Evolutionary conservation across 2,888 invertebrate genomes (phyloP), one percentile per base, ranked within the genome.

Genomic region (Eremobia ochroleuca): DNA sequence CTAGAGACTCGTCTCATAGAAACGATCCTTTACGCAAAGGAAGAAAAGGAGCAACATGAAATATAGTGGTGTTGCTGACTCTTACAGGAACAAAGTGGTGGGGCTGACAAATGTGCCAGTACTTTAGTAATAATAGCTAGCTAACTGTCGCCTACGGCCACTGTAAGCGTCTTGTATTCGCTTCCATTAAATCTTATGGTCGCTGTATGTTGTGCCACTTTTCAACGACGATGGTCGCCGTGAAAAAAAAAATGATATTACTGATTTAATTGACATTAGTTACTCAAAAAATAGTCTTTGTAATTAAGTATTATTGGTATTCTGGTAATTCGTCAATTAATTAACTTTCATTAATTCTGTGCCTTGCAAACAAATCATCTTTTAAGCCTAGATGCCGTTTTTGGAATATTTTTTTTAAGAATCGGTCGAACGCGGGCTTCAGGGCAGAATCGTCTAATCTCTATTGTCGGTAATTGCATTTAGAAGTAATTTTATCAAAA

Each of bases 61-160:
- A 86, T 75, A 84, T 83, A 59, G 86, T 69, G 83, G 79, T 83
- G 83, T 79, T 84, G 78, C 79, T 83, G 83, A 79, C 72, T 78
- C 72, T 64, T 84, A 83, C 72, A 66, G 83, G 74, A 86, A 84
- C 83, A 84, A 84, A 84, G 86, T 84, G 83, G 71, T 70, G 74
- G 65, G 28, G 49, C 62, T 84, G 86, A 84, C 79, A 86, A 84
- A 84, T 84, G 83, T 40, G 72, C 40, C 31, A 73, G 65, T 84
- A 86, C 83, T 84, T 84, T 83, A 83, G 79, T 86, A 83, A 86
- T 84, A 84, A 84, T 84, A 86, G 86, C 66, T 70, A 69, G 83
- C 79, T 86, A 86, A 84, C 83, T 86, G 83, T 78, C 83, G 86
- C 79, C 74, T 43, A 66, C 72, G 72, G 72, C 55, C 74, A 66